Evolutionary conservation across 1,140 invertebrate genomes (phyloP), one percentile per base, ranked within the genome.

Genomic region (Antheraea pernyi): DNA sequence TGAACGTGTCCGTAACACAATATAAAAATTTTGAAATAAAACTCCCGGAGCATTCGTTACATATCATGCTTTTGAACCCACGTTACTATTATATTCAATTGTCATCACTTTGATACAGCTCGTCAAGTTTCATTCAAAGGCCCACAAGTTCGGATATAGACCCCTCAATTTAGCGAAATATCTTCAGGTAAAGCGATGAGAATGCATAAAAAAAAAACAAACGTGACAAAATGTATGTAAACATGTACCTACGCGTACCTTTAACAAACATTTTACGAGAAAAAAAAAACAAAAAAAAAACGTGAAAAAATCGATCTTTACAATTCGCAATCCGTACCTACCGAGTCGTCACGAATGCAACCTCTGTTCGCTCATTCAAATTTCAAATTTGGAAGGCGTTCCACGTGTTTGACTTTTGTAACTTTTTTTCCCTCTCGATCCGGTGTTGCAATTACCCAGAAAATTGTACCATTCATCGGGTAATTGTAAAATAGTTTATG

Each of bases 141-240:
- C 68, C 69, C 65, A 81, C 74, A 80, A 77, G 75, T 73, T 42
- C 62, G 77, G 78, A 82, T 79, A 83, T 83, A 77, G 79, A 76
- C 83, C 77, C 82, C 78, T 85, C 83, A 79, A 83, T 87, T 86
- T 85, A 78, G 73, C 83, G 83, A 85, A 83, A 77, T 73, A 74
- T 78, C 73, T 82, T 80, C 87, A 88, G 89, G 87, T 89, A 88
- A 83, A 79, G 71, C 48, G 68, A 64, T 30, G 16, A 53, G 46
- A n/a, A 53, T 13, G 13, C 5, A 6, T 9, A 42, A 67, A 83
- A 86, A 88, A 89, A 88, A 91, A 86, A 83, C 68, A 88, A 85
- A 91, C 89, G 89, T 91, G 89, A 91, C 87, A 91, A 85, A 91
- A 91, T 89, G 87, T 88, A 83, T 80, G 86, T 89, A 89, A 89